These are phyloP conservation scores for Phyllostomus hastatus DNA, from an alignment of 2,113 vertebrate genomes.

Conservation along the genomic window DNA sequence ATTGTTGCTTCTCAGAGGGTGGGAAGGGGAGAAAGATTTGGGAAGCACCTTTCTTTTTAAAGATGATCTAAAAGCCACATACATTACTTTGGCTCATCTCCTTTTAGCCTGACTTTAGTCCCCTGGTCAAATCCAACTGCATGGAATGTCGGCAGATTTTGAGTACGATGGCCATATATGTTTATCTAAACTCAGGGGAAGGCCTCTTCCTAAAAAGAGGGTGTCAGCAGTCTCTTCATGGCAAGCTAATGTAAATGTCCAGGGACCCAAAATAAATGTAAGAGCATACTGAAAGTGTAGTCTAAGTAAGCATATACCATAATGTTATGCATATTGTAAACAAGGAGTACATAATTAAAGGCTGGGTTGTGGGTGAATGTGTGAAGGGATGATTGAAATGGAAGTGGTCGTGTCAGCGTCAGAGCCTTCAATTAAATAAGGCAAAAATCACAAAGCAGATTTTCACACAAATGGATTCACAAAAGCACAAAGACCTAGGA, in stretches of 20 bases:
- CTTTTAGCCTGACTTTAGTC: neutral
- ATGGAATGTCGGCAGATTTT: neutral
- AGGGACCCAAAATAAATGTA: neutral
- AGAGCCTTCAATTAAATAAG: neutral
- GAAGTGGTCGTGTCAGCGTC: neutral
- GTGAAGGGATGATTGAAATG: neutral
- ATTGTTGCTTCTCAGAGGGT: neutral
- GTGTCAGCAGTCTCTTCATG: neutral
- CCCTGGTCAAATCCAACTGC: neutral
- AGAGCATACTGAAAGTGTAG: neutral
- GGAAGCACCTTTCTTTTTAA: neutral
- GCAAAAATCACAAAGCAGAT: neutral
- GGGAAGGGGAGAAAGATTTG: neutral
- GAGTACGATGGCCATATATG: neutral
- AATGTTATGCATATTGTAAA: neutral
- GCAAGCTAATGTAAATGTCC: neutral
- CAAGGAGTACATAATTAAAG: neutral
- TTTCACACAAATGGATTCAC: neutral
- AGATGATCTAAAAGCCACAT: too few species aligned
- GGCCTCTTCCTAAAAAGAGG: neutral
- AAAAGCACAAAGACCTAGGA: neutral
- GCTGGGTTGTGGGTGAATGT: neutral
- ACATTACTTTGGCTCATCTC: neutral
- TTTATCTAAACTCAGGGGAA: neutral
- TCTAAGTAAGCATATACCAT: neutral